phyloP scores from a whole-genome alignment of 2,113 vertebrate genomes.

The Vanacampus margaritifer region DNA sequence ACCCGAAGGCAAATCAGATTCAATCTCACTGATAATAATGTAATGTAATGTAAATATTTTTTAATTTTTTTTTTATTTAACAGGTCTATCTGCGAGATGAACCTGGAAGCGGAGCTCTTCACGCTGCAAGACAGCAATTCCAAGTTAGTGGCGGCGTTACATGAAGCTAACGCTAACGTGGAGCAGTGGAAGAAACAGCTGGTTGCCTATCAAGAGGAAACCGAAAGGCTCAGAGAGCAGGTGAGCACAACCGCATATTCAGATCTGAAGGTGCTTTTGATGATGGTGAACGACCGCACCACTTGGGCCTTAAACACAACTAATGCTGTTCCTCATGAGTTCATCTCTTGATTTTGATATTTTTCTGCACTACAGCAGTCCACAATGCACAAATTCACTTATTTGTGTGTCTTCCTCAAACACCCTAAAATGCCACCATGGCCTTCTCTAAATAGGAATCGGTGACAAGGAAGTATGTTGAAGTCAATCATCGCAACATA shows the following conservation, averaged over 20 bases:
- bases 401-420: no score
- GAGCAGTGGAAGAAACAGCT: constrained; percentile 97
- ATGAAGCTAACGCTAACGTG: constrained; percentile 88
- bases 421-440: no score
- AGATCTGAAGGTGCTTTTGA: neutral
- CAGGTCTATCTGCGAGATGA: constrained; percentile 93
- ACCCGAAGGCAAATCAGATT: no score
- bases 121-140: constrained; percentile 94
- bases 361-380: no score
- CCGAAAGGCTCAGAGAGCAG: constrained; percentile 82
- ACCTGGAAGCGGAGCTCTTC: constrained; percentile 93
- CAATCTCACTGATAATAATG: neutral
- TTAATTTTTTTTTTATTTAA: neutral
- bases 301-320: no score
- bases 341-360: no score
- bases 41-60: neutral
- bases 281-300: no score
- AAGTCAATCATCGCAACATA: no score
- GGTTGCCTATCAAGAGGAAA: constrained; percentile 86
- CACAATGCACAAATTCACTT: no score
- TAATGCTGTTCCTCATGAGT: no score
- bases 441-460: no score
- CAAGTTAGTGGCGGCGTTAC: constrained; percentile 86
- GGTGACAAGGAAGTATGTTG: no score
- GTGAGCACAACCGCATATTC: constrained; percentile 52